Conservation (phyloP, 2,888 invertebrate genomes). For the Cryptosula pallasiana region DNA sequence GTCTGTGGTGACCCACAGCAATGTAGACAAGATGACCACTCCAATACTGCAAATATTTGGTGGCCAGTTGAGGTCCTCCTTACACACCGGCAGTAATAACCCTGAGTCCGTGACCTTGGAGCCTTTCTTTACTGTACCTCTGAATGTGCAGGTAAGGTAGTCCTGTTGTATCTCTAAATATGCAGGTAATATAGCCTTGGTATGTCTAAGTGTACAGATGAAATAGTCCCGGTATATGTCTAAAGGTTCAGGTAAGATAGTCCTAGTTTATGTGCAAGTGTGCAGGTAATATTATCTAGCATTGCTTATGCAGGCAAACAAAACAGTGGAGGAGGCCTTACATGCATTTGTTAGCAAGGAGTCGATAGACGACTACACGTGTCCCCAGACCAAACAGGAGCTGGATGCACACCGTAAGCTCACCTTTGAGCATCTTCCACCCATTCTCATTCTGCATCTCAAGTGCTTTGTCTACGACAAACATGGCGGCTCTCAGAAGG, state of each 20-base stretch:
- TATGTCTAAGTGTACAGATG: too few relatives aligned
- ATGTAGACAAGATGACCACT: slow-evolving; percentile 10
- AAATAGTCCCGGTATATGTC: too few relatives aligned
- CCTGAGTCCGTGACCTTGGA: slow-evolving; percentile 84
- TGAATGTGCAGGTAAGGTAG: slow-evolving; percentile 71
- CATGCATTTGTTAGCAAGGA: slow-evolving; percentile 80
- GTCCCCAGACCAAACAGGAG: slow-evolving; percentile 72
- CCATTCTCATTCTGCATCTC: slow-evolving; percentile 81
- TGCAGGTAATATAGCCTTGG: too few relatives aligned
- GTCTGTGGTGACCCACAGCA: slow-evolving; percentile 67
- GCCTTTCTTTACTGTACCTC: slow-evolving; percentile 89
- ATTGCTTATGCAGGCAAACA: not conserved
- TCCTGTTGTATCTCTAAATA: too few relatives aligned
- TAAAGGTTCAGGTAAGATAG: too few relatives aligned
- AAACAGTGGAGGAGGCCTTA: slow-evolving; percentile 65
- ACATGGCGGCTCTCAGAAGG: slow-evolving; percentile 81
- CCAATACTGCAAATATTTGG: slow-evolving; percentile 82
- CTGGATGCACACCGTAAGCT: slow-evolving; percentile 82
- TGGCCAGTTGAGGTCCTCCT: slow-evolving; percentile 22
- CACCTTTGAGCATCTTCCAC: slow-evolving; percentile 80
- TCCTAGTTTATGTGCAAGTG: too few relatives aligned
- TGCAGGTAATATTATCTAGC: too few relatives aligned
- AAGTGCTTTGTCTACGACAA: slow-evolving; percentile 83
- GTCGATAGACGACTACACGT: slow-evolving; percentile 78
- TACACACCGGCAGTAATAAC: slow-evolving; percentile 25